Evolutionary conservation across 1,140 invertebrate species (phyloP).

Genomic region (Drosophila lini): DNA sequence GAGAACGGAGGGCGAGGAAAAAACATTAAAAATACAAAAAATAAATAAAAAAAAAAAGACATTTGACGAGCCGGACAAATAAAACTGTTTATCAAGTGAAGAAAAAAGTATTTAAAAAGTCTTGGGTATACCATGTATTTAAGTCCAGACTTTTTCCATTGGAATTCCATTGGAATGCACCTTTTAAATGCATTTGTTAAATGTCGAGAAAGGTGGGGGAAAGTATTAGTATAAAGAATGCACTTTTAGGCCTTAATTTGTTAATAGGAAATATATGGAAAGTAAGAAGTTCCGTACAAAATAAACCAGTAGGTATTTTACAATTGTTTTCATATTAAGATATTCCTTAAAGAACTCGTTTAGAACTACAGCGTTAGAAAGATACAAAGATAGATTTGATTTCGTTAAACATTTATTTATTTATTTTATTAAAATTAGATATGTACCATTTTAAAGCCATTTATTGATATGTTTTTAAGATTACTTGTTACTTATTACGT

Average conservation of each 20-base stretch:
- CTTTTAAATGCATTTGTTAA: too few species aligned
- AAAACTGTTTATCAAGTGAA: slow-evolving; percentile 43
- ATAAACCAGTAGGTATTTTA: too few species aligned
- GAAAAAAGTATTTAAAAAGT: slow-evolving; percentile 32
- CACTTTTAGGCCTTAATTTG: background rate
- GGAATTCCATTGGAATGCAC: slow-evolving; percentile 12
- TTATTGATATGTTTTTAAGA: too few species aligned
- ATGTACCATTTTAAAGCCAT: too few species aligned
- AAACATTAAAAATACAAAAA: slow-evolving; percentile 18
- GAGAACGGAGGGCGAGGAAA: slow-evolving; percentile 8
- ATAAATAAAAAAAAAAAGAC: slow-evolving; percentile 19
- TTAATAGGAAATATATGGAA: background rate
- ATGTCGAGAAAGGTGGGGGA: background rate
- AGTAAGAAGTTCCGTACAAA: too few species aligned
- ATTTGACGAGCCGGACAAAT: slow-evolving; percentile 39
- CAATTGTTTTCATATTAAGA: too few species aligned
- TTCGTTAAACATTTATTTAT: too few species aligned
- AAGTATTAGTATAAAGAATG: background rate
- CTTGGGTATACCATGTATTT: slow-evolving; percentile 7
- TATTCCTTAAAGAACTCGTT: background rate
- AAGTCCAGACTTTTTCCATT: slow-evolving; percentile 5
- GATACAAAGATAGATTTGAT: too few species aligned
- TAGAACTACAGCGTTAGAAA: background rate
- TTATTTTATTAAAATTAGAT: too few species aligned
- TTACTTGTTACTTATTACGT: too few species aligned